Base-by-base conservation (phyloP, 2,113 vertebrate genomes). In the Dissostichus mawsoni region DNA sequence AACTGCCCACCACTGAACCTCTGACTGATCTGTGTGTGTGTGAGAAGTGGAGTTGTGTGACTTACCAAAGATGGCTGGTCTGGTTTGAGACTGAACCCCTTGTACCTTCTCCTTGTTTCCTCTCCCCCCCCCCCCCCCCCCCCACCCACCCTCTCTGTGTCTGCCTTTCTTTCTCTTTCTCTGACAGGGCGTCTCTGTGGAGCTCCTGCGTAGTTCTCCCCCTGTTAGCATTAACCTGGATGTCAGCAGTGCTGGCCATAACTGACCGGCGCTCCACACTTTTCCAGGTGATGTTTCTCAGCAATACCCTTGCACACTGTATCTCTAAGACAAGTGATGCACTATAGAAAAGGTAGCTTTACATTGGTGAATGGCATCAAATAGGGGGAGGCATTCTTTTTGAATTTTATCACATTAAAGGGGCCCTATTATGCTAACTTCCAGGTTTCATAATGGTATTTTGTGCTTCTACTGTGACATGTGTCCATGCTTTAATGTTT, bases 231-330 rank as follows among this genome's bases (percentile, higher is more conserved):
- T 96, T 99, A 90, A 99, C 98, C 86, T 99, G 98, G 98, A 99
- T 99, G 98, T 99, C 98, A 67, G 98, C 98, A 0, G 98, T 99
- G 90, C 93, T 99, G 87, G 98, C 98, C 93, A 99, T 99, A 95
- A 99, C 98, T 3, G 98, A 99, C 92, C 97, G 98, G 45, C 97
- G 97, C 93, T 99, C 97, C 87, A 97, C 96, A 63, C 95, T 98
- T 81, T 98, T 98, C 94, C 97, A 98, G 95, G 96, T 98, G 92
- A 89, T 13, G 4, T 13, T 2, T 80, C 74, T 58, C 57, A 78
- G n/a, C 52, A 47, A 63, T 52, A 73, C 47, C 33, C 25, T 58
- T 47, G 75, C 20, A 45, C 10, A 20, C 11, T 12, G 18, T 6
- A n/a, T 62, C 61, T 44, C 18, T 4, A 45, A 61, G 69, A 53